Percentiles rank a stretch among this genome's conserved stretches.
These are phyloP conservation scores for Galemys pyrenaicus DNA, from an alignment of 2,113 vertebrate genomes.

Conservation along the genomic window DNA sequence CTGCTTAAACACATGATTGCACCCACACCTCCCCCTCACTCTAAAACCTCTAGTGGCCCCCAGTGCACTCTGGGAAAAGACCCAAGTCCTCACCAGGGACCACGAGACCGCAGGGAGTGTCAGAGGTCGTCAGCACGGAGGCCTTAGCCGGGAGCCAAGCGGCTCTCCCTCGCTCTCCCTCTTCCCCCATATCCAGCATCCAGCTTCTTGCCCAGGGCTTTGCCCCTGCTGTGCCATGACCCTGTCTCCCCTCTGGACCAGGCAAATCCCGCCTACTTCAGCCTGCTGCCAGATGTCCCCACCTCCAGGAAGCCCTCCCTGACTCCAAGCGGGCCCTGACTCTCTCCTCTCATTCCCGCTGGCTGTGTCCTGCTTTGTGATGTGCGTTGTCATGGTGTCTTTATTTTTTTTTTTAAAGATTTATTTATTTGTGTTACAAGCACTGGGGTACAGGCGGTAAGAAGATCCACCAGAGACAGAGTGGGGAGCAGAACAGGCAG, in stretches of 20 bases:
- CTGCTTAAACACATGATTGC: background rate
- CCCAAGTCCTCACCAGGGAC: rapidly evolving
- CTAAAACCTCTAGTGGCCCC: background rate
- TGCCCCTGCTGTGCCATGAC: background rate
- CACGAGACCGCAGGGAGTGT: background rate
- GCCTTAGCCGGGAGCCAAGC: rapidly evolving
- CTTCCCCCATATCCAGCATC: rapidly evolving
- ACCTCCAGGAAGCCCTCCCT: background rate
- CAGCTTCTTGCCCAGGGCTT: background rate
- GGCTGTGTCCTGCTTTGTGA: background rate
- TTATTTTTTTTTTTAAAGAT: too few relatives aligned
- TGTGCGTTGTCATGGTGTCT: too few relatives aligned
- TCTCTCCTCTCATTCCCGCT: rapidly evolving
- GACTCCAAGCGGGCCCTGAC: background rate
- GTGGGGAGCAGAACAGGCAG: too few relatives aligned
- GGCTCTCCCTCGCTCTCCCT: too few relatives aligned
- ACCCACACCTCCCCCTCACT: background rate
- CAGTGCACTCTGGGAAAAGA: background rate
- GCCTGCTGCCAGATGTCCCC: background rate
- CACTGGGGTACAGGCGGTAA: too few relatives aligned
- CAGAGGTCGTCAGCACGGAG: background rate
- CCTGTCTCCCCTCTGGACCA: background rate
- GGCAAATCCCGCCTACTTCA: background rate
- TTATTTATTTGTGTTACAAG: too few relatives aligned
- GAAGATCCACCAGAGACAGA: too few relatives aligned